phyloP scores from a whole-genome alignment of 2,797 vertebrate genomes.

The Pelochelys cantorii region DNA sequence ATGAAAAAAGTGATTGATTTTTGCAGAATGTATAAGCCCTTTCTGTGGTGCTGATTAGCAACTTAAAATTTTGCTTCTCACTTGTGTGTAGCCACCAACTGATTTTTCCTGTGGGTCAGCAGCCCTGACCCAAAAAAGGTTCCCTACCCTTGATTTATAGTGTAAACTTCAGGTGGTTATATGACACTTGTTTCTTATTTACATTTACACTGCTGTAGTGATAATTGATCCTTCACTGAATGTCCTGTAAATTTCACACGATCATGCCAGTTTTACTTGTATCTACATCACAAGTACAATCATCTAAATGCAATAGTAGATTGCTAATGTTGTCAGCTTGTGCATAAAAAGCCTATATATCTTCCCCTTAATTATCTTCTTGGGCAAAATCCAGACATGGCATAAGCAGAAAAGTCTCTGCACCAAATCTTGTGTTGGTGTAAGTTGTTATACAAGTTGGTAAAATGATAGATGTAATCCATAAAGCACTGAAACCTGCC shows the following conservation, averaged over 20 bases:
- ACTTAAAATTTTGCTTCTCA: background rate
- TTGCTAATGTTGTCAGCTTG: constrained; percentile 38
- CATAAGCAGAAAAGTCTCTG: fast-evolving
- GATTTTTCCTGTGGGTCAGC: too few species aligned
- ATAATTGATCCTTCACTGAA: constrained; percentile 45
- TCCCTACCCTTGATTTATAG: fast-evolving
- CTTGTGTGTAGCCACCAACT: too few species aligned
- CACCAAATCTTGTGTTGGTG: background rate
- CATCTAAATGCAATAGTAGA: constrained; percentile 4
- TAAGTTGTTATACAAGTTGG: background rate
- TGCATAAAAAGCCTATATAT: background rate
- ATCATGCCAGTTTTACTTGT: constrained; percentile 41
- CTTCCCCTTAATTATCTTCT: constrained; percentile 34
- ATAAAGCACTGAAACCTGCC: background rate
- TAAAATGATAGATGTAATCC: background rate
- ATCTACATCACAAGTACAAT: constrained; percentile 22
- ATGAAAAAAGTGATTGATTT: background rate
- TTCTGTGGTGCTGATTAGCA: background rate
- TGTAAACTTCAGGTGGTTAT: background rate
- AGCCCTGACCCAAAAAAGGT: too few species aligned
- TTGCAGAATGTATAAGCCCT: background rate
- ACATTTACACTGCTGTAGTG: background rate
- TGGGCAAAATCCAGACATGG: background rate
- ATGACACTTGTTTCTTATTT: background rate
- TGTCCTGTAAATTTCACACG: constrained; percentile 16